Evolutionary conservation across 2,113 vertebrate species (phyloP).

Genomic region (Anoplopoma fimbria): DNA sequence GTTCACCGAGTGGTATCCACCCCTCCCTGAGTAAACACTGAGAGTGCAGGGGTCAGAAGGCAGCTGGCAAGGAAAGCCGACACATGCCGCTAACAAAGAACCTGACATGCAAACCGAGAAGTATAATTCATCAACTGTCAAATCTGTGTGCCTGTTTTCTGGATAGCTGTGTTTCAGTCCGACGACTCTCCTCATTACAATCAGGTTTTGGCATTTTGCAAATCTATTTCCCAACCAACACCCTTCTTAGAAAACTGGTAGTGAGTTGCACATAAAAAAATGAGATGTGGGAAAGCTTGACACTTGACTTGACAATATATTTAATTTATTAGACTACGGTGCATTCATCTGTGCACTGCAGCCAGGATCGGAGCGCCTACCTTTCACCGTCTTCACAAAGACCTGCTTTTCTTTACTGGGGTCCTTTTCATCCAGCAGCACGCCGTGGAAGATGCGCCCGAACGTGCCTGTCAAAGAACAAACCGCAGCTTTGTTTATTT

Average conservation of each 20-base stretch:
- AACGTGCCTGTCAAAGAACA: constrained; percentile 90
- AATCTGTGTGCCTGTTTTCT: neutral
- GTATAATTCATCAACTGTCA: constrained; percentile 7
- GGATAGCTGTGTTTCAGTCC: neutral
- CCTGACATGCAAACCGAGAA: constrained; percentile 34
- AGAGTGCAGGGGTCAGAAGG: constrained; percentile 70
- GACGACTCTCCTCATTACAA: neutral
- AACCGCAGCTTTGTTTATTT: constrained; percentile 25
- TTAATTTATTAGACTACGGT: neutral
- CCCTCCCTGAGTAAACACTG: constrained; percentile 70
- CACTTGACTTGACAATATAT: neutral
- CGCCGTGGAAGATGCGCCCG: constrained; percentile 96
- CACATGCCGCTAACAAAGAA: constrained; percentile 62
- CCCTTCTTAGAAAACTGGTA: neutral
- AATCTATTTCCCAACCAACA: neutral
- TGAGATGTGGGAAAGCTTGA: neutral
- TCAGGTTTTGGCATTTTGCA: neutral
- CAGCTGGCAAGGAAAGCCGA: constrained; percentile 59
- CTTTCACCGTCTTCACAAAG: constrained; percentile 99
- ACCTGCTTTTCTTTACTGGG: constrained; percentile 94
- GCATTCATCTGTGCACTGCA: neutral
- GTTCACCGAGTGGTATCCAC: constrained; percentile 67
- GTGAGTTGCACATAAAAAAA: neutral
- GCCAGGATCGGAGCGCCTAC: constrained; percentile 75
- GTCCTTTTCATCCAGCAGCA: constrained; percentile 96